These are phyloP conservation scores for Benthosema pterotum DNA, from an alignment of 2,797 vertebrate species.

Conservation along the genomic window DNA sequence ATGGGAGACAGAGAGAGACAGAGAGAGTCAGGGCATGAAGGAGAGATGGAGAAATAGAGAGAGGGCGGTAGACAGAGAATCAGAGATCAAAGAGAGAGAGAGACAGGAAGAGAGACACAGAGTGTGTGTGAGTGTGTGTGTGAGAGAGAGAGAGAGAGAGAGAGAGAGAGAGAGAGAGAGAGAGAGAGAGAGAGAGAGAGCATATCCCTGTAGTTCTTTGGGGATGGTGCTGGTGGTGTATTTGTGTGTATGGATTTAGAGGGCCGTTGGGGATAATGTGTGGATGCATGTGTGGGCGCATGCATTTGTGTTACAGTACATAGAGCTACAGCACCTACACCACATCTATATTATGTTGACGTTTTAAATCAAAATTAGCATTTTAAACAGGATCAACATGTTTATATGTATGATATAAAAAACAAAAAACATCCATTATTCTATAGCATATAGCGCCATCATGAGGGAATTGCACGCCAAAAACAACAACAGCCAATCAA, in stretches of 20 bases:
- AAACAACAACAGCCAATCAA: conserved; percentile 27
- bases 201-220: not conserved
- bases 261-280: conserved; percentile 19
- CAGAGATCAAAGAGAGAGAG: no score
- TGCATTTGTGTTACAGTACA: conserved; percentile 10
- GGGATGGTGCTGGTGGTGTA: not conserved
- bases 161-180: no score
- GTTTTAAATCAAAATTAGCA: conserved; percentile 51
- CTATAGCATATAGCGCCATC: conserved; percentile 27
- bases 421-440: conserved; percentile 34
- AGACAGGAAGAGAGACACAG: no score
- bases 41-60: no score
- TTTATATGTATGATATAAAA: no score
- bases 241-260: conserved; percentile 45
- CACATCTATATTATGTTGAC: conserved; percentile 42
- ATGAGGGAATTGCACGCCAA: conserved; percentile 35
- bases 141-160: no score
- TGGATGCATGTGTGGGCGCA: not conserved
- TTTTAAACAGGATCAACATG: no score
- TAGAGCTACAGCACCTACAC: conserved; percentile 32
- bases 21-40: no score
- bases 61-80: no score
- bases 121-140: no score
- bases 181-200: no score
- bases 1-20: no score